Conservation (phyloP, 2,113 vertebrate species). For the Carassius gibelio region DNA sequence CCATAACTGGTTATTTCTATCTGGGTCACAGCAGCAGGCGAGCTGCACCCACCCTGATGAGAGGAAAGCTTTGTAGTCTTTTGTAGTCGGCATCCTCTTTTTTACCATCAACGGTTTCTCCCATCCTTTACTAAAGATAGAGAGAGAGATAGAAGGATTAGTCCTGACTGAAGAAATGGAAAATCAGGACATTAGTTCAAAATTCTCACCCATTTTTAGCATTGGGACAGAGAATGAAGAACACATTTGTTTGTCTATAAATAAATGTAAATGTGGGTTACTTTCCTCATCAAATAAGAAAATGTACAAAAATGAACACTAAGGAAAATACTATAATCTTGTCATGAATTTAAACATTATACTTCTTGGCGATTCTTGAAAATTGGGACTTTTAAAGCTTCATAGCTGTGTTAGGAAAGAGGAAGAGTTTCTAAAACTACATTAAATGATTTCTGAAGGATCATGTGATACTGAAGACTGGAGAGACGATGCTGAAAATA, state of each 20-base stretch:
- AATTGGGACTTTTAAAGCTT: background rate
- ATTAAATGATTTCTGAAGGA: background rate
- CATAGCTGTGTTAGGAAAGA: background rate
- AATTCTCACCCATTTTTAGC: background rate
- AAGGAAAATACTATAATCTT: background rate
- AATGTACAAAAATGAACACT: background rate
- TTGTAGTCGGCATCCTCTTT: conserved; percentile 89
- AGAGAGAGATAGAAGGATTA: background rate
- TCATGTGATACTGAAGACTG: background rate
- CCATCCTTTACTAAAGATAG: conserved; percentile 70
- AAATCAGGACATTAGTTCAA: conserved; percentile 6
- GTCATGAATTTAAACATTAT: background rate
- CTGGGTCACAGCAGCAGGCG: conserved; percentile 16
- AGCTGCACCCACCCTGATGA: conserved; percentile 80
- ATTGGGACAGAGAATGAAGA: background rate
- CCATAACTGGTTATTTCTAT: conserved; percentile 4
- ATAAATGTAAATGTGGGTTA: background rate
- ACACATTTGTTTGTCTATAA: background rate
- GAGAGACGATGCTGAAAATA: background rate
- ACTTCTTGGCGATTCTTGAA: background rate
- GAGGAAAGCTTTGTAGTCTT: conserved; percentile 85
- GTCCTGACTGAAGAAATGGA: background rate
- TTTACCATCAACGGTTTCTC: conserved; percentile 80
- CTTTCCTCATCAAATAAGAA: background rate
- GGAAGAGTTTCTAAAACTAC: background rate